phyloP scores from a whole-genome alignment of 2,797 vertebrate genomes.

The Anguilla megastoma region DNA sequence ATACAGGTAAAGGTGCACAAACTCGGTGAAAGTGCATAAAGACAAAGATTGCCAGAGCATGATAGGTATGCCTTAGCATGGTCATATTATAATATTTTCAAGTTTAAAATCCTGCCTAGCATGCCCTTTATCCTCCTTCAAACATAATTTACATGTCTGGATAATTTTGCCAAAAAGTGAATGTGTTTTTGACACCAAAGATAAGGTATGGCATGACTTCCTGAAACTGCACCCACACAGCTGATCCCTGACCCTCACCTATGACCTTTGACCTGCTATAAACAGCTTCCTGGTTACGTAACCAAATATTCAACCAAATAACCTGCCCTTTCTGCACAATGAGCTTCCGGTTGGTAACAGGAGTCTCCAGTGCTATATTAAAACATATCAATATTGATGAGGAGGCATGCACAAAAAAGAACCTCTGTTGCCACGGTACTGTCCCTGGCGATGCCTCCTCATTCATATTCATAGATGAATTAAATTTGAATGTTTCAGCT shows the following conservation, averaged over 20 bases:
- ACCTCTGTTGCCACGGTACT: background rate
- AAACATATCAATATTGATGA: background rate
- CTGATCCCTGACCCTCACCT: background rate
- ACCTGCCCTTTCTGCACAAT: no score
- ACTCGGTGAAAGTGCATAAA: no score
- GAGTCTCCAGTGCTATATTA: background rate
- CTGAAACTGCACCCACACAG: background rate
- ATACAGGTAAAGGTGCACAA: no score
- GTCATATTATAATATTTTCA: no score
- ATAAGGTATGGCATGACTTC: background rate
- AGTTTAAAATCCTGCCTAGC: background rate
- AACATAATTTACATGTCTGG: background rate
- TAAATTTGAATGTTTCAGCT: no score
- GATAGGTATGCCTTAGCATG: no score
- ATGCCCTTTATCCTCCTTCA: background rate
- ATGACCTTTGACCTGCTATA: background rate
- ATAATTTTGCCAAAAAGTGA: background rate
- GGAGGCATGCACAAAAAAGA: background rate
- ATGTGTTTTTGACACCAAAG: background rate
- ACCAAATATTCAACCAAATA: background rate
- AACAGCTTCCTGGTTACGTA: background rate
- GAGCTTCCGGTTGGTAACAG: slow-evolving; percentile 1
- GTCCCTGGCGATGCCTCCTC: background rate
- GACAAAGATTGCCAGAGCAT: no score
- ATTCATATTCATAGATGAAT: no score